Percentiles rank a stretch among this genome's conserved stretches.
Evolutionary conservation across 1,140 invertebrate genomes (phyloP).

Genomic region (Drosophila obscura): DNA sequence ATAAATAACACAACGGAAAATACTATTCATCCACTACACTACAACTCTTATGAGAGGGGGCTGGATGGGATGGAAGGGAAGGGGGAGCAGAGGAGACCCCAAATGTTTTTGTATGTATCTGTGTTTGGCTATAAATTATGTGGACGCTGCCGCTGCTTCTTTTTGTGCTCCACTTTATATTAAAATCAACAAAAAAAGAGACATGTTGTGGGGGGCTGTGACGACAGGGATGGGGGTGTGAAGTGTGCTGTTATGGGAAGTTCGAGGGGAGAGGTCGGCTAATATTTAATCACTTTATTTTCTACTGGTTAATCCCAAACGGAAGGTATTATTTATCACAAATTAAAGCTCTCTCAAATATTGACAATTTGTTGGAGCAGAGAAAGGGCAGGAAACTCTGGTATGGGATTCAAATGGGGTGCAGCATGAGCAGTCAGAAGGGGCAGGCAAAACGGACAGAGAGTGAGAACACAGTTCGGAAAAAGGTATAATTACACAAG

Average conservation of each 20-base stretch:
- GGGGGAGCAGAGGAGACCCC: background rate
- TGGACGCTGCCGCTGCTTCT: slow-evolving; percentile 31
- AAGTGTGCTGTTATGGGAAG: no score
- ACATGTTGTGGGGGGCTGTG: slow-evolving; percentile 1
- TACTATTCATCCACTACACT: slow-evolving; percentile 57
- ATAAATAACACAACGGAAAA: slow-evolving; percentile 65
- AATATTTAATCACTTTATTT: slow-evolving; percentile 22
- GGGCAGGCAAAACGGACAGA: slow-evolving; percentile 1
- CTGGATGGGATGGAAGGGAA: background rate
- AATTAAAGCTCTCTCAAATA: slow-evolving; percentile 64
- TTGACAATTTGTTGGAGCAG: slow-evolving; percentile 47
- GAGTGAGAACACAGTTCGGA: no score
- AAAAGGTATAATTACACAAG: no score
- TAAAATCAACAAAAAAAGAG: slow-evolving; percentile 16
- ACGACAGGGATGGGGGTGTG: background rate
- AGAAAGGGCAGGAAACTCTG: background rate
- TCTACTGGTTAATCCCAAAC: slow-evolving; percentile 41
- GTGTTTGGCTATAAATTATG: slow-evolving; percentile 56
- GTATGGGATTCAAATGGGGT: no score
- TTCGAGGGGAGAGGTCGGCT: slow-evolving; percentile 5
- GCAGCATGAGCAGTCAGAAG: no score
- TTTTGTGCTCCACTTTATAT: slow-evolving; percentile 56
- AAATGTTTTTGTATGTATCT: slow-evolving; percentile 8
- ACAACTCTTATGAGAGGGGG: slow-evolving; percentile 5
- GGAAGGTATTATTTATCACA: slow-evolving; percentile 63